Evolutionary conservation across 2,888 invertebrate genomes (phyloP).

Genomic region (Troides helena): DNA sequence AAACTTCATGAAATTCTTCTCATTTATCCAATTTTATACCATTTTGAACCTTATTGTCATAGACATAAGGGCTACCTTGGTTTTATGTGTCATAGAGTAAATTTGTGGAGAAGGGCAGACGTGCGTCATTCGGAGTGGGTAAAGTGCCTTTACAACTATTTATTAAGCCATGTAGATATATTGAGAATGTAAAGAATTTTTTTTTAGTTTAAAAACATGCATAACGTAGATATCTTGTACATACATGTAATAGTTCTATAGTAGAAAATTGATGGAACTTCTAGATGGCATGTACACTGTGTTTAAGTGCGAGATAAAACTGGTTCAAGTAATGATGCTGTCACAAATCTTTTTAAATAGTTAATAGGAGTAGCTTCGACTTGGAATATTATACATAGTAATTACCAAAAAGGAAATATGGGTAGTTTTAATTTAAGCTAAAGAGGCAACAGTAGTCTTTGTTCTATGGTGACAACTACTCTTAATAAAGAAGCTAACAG

Average conservation of each 20-base stretch:
- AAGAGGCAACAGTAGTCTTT: neutral
- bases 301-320: slow-evolving; percentile 11
- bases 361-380: neutral
- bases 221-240: slow-evolving; percentile 19
- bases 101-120: slow-evolving; percentile 30
- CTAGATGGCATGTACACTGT: slow-evolving; percentile 6
- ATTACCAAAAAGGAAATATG: too few species aligned
- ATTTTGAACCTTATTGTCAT: slow-evolving; percentile 15
- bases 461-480: too few species aligned
- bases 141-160: slow-evolving; percentile 45
- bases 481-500: too few species aligned
- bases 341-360: neutral
- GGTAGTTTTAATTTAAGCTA: neutral
- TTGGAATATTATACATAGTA: neutral
- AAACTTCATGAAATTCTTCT: slow-evolving; percentile 5
- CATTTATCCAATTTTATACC: slow-evolving; percentile 1
- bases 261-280: slow-evolving; percentile 24
- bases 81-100: slow-evolving; percentile 17
- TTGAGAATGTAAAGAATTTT: slow-evolving; percentile 40
- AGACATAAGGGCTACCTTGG: neutral
- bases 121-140: slow-evolving; percentile 38
- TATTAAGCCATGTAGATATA: slow-evolving; percentile 47
- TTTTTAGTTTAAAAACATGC: slow-evolving; percentile 5
- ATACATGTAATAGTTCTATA: slow-evolving; percentile 19
- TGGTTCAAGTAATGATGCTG: neutral